These are phyloP conservation scores for Dicrurus megarhynchus DNA, from an alignment of 2,113 vertebrate genomes.

Conservation along the genomic window DNA sequence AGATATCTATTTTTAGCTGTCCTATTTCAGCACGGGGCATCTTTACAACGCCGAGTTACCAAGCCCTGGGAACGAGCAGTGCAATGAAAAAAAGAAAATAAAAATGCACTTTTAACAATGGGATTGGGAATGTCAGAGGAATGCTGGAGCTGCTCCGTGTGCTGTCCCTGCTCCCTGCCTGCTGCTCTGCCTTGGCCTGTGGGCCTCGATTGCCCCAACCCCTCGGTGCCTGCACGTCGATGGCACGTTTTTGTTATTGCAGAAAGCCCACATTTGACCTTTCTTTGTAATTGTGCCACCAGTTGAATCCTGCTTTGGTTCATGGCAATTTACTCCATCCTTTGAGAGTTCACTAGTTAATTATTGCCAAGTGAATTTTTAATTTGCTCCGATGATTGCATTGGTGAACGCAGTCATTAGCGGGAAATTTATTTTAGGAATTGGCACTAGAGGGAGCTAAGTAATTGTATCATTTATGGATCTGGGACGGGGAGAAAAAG, in stretches of 20 bases:
- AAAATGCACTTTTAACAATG: background rate
- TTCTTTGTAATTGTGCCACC: slow-evolving; percentile 53
- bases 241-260: background rate
- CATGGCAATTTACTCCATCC: slow-evolving; percentile 53
- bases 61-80: background rate
- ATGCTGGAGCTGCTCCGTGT: background rate
- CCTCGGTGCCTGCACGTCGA: background rate
- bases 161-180: background rate
- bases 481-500: slow-evolving; percentile 15
- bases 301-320: slow-evolving; percentile 50
- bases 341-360: slow-evolving; percentile 72
- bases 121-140: background rate
- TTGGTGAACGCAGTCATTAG: slow-evolving; percentile 59
- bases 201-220: background rate
- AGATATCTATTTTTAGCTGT: fast-evolving
- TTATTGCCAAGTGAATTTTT: slow-evolving; percentile 77
- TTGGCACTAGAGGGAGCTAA: slow-evolving; percentile 95
- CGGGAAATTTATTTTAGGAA: slow-evolving; percentile 70
- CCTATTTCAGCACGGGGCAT: background rate
- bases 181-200: background rate
- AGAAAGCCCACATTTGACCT: slow-evolving; percentile 24
- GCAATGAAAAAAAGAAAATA: background rate
- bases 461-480: slow-evolving; percentile 83
- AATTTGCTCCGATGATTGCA: slow-evolving; percentile 75
- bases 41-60: background rate